Conservation (phyloP, 2,888 invertebrate genomes). For the Mesorhabditis belari region DNA sequence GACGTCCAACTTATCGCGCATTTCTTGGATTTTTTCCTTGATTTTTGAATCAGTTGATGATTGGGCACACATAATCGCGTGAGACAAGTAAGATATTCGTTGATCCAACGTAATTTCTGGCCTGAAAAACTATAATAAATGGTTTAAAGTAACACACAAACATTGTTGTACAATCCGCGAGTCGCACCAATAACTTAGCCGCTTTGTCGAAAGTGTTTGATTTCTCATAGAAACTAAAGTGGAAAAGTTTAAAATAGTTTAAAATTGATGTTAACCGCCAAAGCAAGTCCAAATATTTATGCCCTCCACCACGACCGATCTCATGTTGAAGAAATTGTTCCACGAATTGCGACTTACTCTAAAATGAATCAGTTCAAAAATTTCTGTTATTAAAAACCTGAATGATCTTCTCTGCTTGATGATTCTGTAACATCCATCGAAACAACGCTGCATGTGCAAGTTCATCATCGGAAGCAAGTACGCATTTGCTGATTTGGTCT, state of each 20-base stretch:
- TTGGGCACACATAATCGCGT: constrained; percentile 89
- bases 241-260: not conserved
- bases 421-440: constrained; percentile 43
- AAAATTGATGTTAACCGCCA: constrained; percentile 72
- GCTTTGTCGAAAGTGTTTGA: constrained; percentile 79
- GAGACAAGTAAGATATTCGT: constrained; percentile 80
- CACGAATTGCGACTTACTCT: constrained; percentile 64
- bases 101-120: constrained; percentile 70
- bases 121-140: constrained; percentile 57
- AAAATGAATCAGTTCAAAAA: constrained; percentile 10
- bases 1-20: constrained; percentile 88
- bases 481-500: constrained; percentile 57
- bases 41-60: constrained; percentile 60
- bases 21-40: constrained; percentile 74
- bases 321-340: constrained; percentile 68
- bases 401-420: constrained; percentile 31
- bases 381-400: constrained; percentile 15
- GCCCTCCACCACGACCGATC: constrained; percentile 36
- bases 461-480: constrained; percentile 67
- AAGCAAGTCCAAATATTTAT: constrained; percentile 66
- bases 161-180: constrained; percentile 65
- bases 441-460: constrained; percentile 82
- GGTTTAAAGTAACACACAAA: constrained; percentile 1
- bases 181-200: constrained; percentile 77
- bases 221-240: constrained; percentile 70